These are phyloP conservation scores for Eulemur macaco DNA, from an alignment of 2,113 vertebrate species.

Conservation along the genomic window DNA sequence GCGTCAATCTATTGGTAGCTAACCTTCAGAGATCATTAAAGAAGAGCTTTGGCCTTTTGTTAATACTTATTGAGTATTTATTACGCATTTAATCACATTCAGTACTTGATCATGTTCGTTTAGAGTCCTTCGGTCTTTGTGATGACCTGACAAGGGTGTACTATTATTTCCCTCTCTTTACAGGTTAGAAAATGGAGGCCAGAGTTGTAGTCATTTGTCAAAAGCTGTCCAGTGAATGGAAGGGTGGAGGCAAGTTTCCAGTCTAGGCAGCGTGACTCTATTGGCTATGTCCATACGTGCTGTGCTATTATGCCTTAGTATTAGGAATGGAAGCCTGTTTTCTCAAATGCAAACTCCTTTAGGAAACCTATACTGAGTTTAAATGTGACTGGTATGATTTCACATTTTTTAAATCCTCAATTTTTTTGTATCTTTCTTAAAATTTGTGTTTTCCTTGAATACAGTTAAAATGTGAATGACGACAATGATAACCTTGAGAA, in stretches of 20 bases:
- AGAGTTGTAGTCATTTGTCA: not conserved
- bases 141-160: not conserved
- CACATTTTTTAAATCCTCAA: not conserved
- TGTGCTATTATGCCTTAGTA: not conserved
- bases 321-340: not conserved
- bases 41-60: not conserved
- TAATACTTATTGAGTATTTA: not conserved
- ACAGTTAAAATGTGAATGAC: not conserved
- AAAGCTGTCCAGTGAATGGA: too few species aligned
- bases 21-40: not conserved
- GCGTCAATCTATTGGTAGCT: not conserved
- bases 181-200: not conserved
- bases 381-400: not conserved
- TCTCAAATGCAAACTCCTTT: not conserved
- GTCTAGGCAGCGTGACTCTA: accelerated
- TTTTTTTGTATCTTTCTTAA: not conserved
- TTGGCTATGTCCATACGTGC: accelerated
- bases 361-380: not conserved
- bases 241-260: not conserved
- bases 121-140: not conserved
- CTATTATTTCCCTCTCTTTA: not conserved
- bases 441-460: not conserved
- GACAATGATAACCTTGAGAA: not conserved
- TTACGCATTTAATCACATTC: not conserved
- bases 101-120: not conserved